Evolutionary conservation across 2,797 vertebrate species (phyloP).

Genomic region (Sebastes vulpes): DNA sequence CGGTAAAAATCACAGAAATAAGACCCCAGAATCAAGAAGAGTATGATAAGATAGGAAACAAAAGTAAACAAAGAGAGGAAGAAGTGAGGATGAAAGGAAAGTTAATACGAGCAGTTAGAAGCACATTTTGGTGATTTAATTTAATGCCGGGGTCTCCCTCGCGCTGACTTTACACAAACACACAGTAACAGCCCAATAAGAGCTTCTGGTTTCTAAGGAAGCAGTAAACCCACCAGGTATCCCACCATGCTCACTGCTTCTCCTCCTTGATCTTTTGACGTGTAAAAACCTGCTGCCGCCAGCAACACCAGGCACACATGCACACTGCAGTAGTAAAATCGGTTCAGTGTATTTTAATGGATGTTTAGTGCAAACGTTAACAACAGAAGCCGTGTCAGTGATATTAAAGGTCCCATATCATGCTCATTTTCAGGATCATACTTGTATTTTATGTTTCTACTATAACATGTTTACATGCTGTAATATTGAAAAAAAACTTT

Average conservation of each 20-base stretch:
- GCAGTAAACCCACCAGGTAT: slow-evolving; percentile 75
- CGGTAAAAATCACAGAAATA: not conserved
- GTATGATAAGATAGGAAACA: not conserved
- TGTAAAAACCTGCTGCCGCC: slow-evolving; percentile 52
- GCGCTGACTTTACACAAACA: slow-evolving; percentile 59
- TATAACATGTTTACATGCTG: too few species aligned
- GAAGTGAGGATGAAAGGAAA: not conserved
- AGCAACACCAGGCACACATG: slow-evolving; percentile 25
- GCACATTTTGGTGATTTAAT: not conserved
- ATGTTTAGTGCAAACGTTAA: not conserved
- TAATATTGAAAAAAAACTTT: too few species aligned
- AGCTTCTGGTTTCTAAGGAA: slow-evolving; percentile 62
- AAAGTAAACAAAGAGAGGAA: not conserved
- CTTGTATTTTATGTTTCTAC: too few species aligned
- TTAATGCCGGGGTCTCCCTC: not conserved
- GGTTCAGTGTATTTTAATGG: slow-evolving; percentile 23
- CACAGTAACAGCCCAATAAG: slow-evolving; percentile 40
- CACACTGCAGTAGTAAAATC: slow-evolving; percentile 29
- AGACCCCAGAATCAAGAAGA: not conserved
- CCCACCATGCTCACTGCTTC: slow-evolving; percentile 36
- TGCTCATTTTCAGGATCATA: too few species aligned
- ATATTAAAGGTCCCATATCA: not conserved
- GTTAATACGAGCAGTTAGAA: not conserved
- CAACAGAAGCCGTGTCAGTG: not conserved
- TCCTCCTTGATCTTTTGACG: slow-evolving; percentile 67